A percentile compares a stretch with the other conserved stretches of the same genome.
phyloP scores from a whole-genome alignment of 1,140 invertebrate species.

The Stegodyphus dumicola region DNA sequence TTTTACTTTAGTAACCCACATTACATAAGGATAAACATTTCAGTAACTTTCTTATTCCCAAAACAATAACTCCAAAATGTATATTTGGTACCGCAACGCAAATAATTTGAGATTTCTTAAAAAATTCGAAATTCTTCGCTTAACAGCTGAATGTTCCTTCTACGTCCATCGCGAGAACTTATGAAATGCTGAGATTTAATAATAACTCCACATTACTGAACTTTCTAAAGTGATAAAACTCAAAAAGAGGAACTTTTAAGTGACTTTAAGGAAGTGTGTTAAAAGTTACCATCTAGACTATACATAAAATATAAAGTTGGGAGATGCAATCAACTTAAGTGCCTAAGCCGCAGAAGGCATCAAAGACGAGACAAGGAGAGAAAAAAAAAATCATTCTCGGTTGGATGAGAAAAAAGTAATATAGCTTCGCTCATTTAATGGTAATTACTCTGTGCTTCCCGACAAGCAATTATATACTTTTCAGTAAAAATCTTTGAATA shows the following conservation, averaged over 20 bases:
- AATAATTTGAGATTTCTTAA: too few relatives aligned
- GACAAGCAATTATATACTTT: conserved; percentile 53
- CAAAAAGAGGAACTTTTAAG: conserved; percentile 47
- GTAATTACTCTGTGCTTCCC: conserved; percentile 34
- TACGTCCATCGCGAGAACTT: too few relatives aligned
- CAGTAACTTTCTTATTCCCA: too few relatives aligned
- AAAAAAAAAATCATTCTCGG: conserved; percentile 21
- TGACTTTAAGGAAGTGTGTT: conserved; percentile 48
- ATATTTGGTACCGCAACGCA: too few relatives aligned
- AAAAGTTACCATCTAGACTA: conserved; percentile 49
- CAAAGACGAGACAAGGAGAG: conserved; percentile 5
- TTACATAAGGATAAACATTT: too few relatives aligned
- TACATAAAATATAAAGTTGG: conserved; percentile 54
- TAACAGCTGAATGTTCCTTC: too few relatives aligned
- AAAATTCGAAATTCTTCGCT: too few relatives aligned
- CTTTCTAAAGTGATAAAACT: conserved; percentile 51
- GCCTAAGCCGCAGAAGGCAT: conserved; percentile 13
- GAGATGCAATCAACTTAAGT: conserved; percentile 53
- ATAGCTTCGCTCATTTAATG: conserved; percentile 42
- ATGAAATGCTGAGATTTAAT: too few relatives aligned
- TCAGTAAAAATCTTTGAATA: conserved; percentile 57
- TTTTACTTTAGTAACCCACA: too few relatives aligned
- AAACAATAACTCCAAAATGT: too few relatives aligned
- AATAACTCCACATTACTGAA: neutral
- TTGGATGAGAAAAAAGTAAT: conserved; percentile 32